Conservation (phyloP, 2,113 vertebrate species). For the Mormoops blainvillei region DNA sequence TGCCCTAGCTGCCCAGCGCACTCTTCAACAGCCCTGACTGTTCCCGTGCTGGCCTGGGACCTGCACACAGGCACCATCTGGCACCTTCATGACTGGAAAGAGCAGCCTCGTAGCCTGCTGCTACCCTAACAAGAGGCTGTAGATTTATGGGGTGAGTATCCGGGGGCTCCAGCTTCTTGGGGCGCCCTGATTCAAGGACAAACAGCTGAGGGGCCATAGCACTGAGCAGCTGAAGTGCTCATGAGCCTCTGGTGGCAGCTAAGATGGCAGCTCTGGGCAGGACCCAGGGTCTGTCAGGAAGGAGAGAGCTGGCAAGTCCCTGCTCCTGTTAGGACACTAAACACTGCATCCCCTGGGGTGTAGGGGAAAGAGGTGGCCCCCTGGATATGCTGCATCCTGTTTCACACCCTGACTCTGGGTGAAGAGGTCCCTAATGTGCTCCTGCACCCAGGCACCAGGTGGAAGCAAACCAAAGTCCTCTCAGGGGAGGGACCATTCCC, state of each 20-base stretch:
- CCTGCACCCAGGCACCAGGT: neutral
- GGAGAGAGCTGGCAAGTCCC: neutral
- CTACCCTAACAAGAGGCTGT: neutral
- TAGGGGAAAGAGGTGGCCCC: neutral
- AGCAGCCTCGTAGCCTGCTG: neutral
- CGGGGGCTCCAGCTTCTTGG: neutral
- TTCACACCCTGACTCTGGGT: neutral
- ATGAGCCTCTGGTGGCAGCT: neutral
- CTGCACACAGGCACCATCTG: neutral
- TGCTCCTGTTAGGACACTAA: neutral
- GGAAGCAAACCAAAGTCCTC: neutral
- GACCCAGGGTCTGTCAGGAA: neutral
- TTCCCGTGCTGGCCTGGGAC: neutral
- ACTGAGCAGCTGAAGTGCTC: neutral
- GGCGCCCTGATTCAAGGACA: neutral
- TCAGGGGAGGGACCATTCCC: neutral
- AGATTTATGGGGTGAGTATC: neutral
- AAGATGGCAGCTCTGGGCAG: neutral
- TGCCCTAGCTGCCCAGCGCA: fast-evolving
- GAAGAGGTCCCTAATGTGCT: neutral
- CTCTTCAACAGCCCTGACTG: neutral
- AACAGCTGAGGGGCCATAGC: neutral
- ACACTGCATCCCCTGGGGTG: neutral
- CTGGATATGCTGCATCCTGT: neutral
- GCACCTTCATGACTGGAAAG: neutral